These are phyloP conservation scores for Gephyroberyx darwinii DNA, from an alignment of 2,797 vertebrate genomes.

Conservation along the genomic window DNA sequence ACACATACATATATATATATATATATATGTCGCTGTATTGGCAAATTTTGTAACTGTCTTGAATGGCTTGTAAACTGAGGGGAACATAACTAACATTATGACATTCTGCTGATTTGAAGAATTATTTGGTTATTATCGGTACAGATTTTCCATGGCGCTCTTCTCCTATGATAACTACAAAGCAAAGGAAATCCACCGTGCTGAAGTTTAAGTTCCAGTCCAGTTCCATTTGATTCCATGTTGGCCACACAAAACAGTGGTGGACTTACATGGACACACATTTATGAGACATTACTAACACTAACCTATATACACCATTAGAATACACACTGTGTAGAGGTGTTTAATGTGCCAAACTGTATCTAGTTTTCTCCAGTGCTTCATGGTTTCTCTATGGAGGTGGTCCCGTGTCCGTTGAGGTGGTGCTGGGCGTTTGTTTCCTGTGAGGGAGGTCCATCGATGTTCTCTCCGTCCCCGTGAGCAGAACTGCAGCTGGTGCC, in stretches of 20 bases:
- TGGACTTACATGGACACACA: background rate
- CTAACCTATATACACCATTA: conserved; percentile 12
- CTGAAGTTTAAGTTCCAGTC: background rate
- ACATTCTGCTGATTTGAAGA: background rate
- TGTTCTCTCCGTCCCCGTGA: conserved; percentile 70
- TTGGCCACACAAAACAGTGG: background rate
- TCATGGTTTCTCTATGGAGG: conserved; percentile 85
- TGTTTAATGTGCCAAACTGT: background rate
- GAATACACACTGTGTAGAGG: conserved; percentile 6
- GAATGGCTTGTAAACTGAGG: background rate
- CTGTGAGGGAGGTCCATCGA: conserved; percentile 77
- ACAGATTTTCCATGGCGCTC: background rate
- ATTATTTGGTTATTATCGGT: background rate
- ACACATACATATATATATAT: too few relatives aligned
- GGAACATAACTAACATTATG: background rate
- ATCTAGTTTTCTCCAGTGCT: conserved; percentile 12
- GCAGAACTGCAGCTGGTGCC: conserved; percentile 81
- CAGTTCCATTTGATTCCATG: background rate
- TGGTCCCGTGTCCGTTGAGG: conserved; percentile 85
- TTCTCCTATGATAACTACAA: background rate
- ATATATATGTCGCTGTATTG: background rate
- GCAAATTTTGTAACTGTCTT: background rate
- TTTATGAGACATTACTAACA: conserved; percentile 4
- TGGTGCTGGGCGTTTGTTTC: conserved; percentile 81
- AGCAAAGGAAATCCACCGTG: background rate